Percentiles rank a stretch among this genome's conserved stretches.
phyloP scores from a whole-genome alignment of 2,113 vertebrate genomes.

The Athene noctua region DNA sequence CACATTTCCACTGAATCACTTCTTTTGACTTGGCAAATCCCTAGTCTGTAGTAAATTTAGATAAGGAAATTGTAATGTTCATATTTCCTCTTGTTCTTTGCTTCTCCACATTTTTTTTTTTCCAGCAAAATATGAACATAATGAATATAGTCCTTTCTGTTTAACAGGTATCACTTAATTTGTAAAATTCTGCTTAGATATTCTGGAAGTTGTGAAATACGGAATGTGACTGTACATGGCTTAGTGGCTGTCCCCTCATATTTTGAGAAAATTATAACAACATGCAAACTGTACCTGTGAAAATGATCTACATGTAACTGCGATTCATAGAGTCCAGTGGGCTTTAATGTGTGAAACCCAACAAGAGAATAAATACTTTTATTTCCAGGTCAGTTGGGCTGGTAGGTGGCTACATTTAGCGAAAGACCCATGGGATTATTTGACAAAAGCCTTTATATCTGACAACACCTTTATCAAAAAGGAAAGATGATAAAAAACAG shows the following conservation, averaged over 20 bases:
- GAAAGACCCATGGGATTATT: background rate
- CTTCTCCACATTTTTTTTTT: background rate
- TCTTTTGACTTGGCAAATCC: slow-evolving; percentile 3
- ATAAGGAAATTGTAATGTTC: background rate
- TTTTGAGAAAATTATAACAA: background rate
- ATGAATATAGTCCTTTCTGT: background rate
- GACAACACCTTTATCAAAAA: background rate
- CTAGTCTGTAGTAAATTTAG: background rate
- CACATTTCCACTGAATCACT: background rate
- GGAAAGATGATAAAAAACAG: background rate
- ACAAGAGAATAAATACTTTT: background rate
- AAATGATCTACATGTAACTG: background rate
- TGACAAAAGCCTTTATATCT: background rate
- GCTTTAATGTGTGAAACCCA: background rate
- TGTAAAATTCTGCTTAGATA: background rate
- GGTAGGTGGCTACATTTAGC: background rate
- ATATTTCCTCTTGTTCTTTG: background rate
- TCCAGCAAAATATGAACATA: background rate
- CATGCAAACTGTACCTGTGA: background rate
- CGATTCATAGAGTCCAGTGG: background rate
- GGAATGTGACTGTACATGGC: background rate
- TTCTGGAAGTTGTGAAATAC: background rate
- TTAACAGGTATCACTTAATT: background rate
- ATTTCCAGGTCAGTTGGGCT: background rate
- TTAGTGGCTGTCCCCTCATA: background rate